Evolutionary conservation across 1,140 invertebrate genomes (phyloP), one percentile per base, ranked within the genome.

Genomic region (Nasonia vitripennis): DNA sequence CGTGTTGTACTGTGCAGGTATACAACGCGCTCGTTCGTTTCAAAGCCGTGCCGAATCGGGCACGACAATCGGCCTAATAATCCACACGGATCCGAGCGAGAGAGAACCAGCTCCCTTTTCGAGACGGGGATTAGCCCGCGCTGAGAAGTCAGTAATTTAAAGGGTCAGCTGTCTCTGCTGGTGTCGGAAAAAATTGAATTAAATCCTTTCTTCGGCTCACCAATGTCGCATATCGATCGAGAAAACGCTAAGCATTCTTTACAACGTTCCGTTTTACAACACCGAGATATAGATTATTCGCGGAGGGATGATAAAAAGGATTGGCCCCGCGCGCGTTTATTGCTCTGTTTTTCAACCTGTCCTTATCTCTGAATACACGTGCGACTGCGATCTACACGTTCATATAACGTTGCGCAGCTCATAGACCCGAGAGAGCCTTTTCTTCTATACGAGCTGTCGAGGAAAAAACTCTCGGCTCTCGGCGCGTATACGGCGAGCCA

Each of bases 31-130:
- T 87, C 89, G 89, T 89, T 88, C 89, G 88, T 91, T 91, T 91
- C 88, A 89, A 89, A 89, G 91, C 90, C 91, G 89, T 90, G 86
- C 86, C 90, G 87, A 91, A 92, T 92, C 89, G 89, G 91, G 87
- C 89, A 92, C 90, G 91, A 91, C 91, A 90, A 92, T 92, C 88
- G 90, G 88, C 90, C 90, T 91, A 91, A 92, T 92, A 91, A 91
- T 88, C 91, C 89, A 70, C 27, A 68, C 20, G 20, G 67, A 68
- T 51, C 48, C 10, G 51, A 55, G 17, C 12, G 51, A 20, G 51
- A 17, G 51, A 55, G 51, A n/a, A 70, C 20, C 23, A 17, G 67
- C 67, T 14, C 67, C 67, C 67, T 70, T 70, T 70, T 27, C 67
- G 27, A 5, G 34, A 70, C 51, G 27, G 9, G 67, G 67, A 70